phyloP scores from a whole-genome alignment of 1,140 invertebrate genomes.

The Drosophila arizonae region DNA sequence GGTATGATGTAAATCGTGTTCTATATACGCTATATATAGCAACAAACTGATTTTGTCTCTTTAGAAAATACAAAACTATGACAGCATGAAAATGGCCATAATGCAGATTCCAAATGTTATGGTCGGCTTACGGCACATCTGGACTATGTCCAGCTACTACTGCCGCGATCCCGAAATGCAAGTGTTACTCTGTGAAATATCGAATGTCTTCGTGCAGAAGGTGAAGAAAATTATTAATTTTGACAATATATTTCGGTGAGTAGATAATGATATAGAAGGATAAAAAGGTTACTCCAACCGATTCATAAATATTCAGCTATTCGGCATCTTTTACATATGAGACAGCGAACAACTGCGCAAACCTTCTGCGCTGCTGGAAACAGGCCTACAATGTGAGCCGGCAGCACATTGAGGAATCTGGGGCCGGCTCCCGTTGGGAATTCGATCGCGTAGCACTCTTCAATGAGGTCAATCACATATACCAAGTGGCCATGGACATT shows the following conservation, averaged over 20 bases:
- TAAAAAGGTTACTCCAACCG: too few relatives aligned
- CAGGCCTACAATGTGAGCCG: conserved; percentile 88
- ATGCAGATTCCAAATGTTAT: conserved; percentile 90
- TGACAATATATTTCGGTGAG: conserved; percentile 88
- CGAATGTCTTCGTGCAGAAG: conserved; percentile 90
- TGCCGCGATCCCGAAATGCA: conserved; percentile 89
- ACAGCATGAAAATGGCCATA: conserved; percentile 88
- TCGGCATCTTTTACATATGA: conserved; percentile 84
- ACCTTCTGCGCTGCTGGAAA: conserved; percentile 91
- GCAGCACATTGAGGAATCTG: conserved; percentile 91
- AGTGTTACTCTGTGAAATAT: conserved; percentile 90
- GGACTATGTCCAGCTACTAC: conserved; percentile 91
- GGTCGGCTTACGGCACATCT: conserved; percentile 92
- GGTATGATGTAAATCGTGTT: conserved; percentile 83
- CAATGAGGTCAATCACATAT: conserved; percentile 92
- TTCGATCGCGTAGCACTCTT: conserved; percentile 93
- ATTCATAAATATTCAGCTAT: conserved; percentile 80
- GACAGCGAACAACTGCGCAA: conserved; percentile 85
- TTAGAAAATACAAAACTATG: conserved; percentile 88
- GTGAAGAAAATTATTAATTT: conserved; percentile 89
- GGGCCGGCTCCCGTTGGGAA: conserved; percentile 93
- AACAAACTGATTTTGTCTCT: neutral
- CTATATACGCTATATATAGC: too few relatives aligned
- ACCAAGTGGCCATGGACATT: conserved; percentile 90
- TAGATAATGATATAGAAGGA: neutral